Evolutionary conservation across 1,140 invertebrate species (phyloP).

Genomic region (Zaprionus vittiger): DNA sequence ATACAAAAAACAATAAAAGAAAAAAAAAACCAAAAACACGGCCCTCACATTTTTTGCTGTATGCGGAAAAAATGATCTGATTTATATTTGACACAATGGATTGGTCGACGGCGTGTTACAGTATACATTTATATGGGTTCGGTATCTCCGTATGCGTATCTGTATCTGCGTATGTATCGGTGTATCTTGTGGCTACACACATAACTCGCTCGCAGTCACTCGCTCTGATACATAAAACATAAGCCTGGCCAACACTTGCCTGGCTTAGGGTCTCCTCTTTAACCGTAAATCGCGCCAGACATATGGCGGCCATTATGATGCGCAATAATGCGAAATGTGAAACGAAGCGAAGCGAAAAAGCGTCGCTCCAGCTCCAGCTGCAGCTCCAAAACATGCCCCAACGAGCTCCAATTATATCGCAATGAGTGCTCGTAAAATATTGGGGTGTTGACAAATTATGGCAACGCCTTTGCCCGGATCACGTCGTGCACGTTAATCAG

Average conservation of each 20-base stretch:
- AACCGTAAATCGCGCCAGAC: constrained; percentile 60
- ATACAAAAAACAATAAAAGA: constrained; percentile 35
- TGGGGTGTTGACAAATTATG: constrained; percentile 84
- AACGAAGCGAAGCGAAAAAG: constrained; percentile 40
- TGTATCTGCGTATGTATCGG: constrained; percentile 9
- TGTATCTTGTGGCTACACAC: constrained; percentile 37
- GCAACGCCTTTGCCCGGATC: constrained; percentile 74
- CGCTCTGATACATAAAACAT: constrained; percentile 81
- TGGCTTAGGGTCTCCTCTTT: constrained; percentile 1
- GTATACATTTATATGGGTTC: constrained; percentile 32
- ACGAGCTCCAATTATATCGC: constrained; percentile 73
- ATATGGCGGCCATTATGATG: constrained; percentile 79
- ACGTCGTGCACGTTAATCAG: constrained; percentile 69
- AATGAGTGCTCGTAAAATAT: constrained; percentile 81
- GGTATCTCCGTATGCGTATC: no score
- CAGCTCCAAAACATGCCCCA: constrained; percentile 1
- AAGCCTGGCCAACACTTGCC: constrained; percentile 51
- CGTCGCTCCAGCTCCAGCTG: constrained; percentile 28
- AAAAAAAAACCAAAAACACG: background rate
- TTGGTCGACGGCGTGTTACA: constrained; percentile 59
- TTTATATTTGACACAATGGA: constrained; percentile 84
- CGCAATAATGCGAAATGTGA: constrained; percentile 72
- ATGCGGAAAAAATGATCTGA: constrained; percentile 80
- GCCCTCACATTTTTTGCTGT: constrained; percentile 16
- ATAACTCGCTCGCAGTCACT: constrained; percentile 49